These are phyloP conservation scores for Galemys pyrenaicus DNA, from an alignment of 2,113 vertebrate species.

Conservation along the genomic window DNA sequence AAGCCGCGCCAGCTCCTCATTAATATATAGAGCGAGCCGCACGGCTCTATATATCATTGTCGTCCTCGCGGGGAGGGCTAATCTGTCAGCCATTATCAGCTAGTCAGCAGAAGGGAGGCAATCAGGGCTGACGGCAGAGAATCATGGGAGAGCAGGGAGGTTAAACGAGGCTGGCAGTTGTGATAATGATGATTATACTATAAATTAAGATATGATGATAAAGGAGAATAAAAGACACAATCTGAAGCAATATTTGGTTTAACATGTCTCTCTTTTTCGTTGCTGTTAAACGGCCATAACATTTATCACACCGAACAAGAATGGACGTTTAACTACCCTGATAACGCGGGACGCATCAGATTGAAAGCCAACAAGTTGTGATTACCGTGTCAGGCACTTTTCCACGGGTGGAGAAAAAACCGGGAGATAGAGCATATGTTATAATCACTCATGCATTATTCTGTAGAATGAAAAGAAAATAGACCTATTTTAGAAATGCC, in stretches of 20 bases:
- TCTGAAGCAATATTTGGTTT: conserved; percentile 93
- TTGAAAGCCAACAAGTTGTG: conserved; percentile 92
- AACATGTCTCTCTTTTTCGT: conserved; percentile 95
- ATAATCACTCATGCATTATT: conserved; percentile 91
- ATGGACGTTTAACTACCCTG: conserved; percentile 90
- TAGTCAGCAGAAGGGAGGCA: conserved; percentile 94
- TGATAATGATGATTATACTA: conserved; percentile 96
- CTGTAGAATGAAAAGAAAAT: conserved; percentile 89
- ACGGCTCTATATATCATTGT: conserved; percentile 93
- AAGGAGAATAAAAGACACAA: conserved; percentile 93
- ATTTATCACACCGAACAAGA: conserved; percentile 96
- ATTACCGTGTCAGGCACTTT: conserved; percentile 92
- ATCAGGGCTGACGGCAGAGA: conserved; percentile 92
- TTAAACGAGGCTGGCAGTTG: conserved; percentile 96
- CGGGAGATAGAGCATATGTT: conserved; percentile 88
- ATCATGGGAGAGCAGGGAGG: conserved; percentile 94
- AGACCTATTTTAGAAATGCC: conserved; percentile 89
- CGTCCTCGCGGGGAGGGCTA: conserved; percentile 93
- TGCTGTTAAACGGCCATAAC: conserved; percentile 94
- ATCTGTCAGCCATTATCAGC: conserved; percentile 96
- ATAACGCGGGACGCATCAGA: conserved; percentile 92
- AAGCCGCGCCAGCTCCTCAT: conserved; percentile 94
- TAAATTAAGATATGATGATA: conserved; percentile 98
- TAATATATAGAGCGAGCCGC: conserved; percentile 92
- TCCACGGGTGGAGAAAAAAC: conserved; percentile 85